Percentiles rank a stretch among this genome's conserved stretches.
Evolutionary conservation across 1,140 invertebrate species (phyloP).

Genomic region (Heliconius nattereri): DNA sequence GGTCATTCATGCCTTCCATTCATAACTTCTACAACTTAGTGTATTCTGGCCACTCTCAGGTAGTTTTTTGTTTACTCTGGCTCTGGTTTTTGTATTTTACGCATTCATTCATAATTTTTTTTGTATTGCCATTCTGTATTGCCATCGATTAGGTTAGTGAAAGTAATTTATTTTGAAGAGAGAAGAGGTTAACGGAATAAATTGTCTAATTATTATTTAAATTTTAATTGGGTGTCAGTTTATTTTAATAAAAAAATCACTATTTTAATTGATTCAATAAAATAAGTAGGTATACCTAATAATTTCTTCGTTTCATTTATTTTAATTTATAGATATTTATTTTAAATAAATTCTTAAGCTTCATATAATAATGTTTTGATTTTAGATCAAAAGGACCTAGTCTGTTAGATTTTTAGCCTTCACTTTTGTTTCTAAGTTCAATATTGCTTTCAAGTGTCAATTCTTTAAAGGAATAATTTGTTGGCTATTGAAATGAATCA

Average conservation of each 20-base stretch:
- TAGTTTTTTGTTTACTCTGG: constrained; percentile 46
- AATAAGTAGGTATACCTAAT: no score
- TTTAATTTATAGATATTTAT: background rate
- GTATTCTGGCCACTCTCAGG: constrained; percentile 58
- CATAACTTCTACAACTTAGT: constrained; percentile 62
- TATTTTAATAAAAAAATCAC: no score
- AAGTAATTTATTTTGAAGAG: background rate
- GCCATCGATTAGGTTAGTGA: background rate
- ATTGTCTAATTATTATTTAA: no score
- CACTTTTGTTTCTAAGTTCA: constrained; percentile 28
- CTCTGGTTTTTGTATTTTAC: constrained; percentile 37
- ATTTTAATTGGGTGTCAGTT: no score
- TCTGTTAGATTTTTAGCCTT: background rate
- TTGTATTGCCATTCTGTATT: background rate
- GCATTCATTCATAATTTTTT: constrained; percentile 37
- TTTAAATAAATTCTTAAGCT: no score
- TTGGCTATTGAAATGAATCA: constrained; percentile 42
- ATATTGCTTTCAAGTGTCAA: constrained; percentile 10
- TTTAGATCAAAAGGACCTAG: background rate
- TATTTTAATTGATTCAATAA: background rate
- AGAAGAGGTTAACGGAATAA: background rate
- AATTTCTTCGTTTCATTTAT: no score
- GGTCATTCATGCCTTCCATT: constrained; percentile 63
- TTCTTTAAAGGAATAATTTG: constrained; percentile 44
- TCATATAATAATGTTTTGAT: no score